These are phyloP conservation scores for Macaria notata DNA, from an alignment of 2,888 invertebrate species.

Conservation along the genomic window DNA sequence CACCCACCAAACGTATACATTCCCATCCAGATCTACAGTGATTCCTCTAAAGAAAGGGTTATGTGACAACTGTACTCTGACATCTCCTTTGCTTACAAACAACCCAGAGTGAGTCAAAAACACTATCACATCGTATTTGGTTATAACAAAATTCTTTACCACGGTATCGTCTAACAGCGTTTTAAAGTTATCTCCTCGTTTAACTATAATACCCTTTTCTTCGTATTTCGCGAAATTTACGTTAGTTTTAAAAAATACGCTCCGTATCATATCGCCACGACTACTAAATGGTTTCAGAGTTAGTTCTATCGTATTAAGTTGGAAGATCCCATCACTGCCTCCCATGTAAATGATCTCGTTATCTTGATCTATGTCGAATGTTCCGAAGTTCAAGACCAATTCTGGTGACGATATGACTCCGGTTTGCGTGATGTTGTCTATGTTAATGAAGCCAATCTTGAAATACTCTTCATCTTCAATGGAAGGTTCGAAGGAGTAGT, in stretches of 20 bases:
- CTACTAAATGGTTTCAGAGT: slow-evolving; percentile 58
- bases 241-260: slow-evolving; percentile 58
- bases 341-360: slow-evolving; percentile 62
- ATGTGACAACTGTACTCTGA: slow-evolving; percentile 50
- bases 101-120: slow-evolving; percentile 57
- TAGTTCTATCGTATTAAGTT: slow-evolving; percentile 46
- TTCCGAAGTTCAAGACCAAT: slow-evolving; percentile 57
- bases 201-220: slow-evolving; percentile 53
- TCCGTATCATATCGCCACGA: slow-evolving; percentile 56
- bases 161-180: slow-evolving; percentile 47
- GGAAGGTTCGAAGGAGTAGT: slow-evolving; percentile 64
- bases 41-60: slow-evolving; percentile 66
- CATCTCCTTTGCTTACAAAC: slow-evolving; percentile 51
- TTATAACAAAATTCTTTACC: slow-evolving; percentile 62
- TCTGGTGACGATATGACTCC: slow-evolving; percentile 49
- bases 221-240: slow-evolving; percentile 58
- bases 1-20: slow-evolving; percentile 69
- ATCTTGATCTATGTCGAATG: slow-evolving; percentile 67
- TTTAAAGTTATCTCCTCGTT: slow-evolving; percentile 58
- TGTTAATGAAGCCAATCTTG: slow-evolving; percentile 61
- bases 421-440: slow-evolving; percentile 43
- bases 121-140: slow-evolving; percentile 56
- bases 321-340: slow-evolving; percentile 63
- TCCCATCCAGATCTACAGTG: slow-evolving; percentile 58
- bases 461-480: slow-evolving; percentile 62